Conservation (phyloP, 2,888 invertebrate genomes). For the Aricia artaxerxes region DNA sequence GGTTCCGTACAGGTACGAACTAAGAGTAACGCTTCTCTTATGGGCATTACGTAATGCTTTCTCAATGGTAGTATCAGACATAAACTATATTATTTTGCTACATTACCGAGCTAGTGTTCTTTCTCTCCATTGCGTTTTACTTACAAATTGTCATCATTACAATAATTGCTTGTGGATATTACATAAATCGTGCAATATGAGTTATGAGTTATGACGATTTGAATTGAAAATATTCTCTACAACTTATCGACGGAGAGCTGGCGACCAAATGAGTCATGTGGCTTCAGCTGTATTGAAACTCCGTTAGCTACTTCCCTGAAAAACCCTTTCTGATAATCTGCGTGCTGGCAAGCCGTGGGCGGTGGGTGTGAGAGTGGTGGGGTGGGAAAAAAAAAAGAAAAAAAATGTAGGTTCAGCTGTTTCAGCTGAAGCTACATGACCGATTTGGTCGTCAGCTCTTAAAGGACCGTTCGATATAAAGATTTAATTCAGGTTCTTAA, state of each 20-base stretch:
- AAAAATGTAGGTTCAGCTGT: too few relatives aligned
- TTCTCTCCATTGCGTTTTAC: conserved; percentile 46
- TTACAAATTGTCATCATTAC: conserved; percentile 55
- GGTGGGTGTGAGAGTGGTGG: too few relatives aligned
- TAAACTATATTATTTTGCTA: background rate
- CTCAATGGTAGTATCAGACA: background rate
- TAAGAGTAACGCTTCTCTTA: background rate
- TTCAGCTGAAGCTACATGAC: too few relatives aligned
- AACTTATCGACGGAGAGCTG: background rate
- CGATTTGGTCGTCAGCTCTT: too few relatives aligned
- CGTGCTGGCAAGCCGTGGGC: too few relatives aligned
- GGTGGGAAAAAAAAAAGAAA: too few relatives aligned
- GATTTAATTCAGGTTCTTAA: too few relatives aligned
- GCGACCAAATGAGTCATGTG: too few relatives aligned
- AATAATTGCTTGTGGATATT: conserved; percentile 44
- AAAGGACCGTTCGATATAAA: too few relatives aligned
- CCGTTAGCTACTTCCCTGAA: too few relatives aligned
- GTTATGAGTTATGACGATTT: background rate
- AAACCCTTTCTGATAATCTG: too few relatives aligned
- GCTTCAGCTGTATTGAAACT: too few relatives aligned
- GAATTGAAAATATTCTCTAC: background rate
- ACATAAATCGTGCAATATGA: conserved; percentile 20
- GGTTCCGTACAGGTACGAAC: background rate
- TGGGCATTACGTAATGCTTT: background rate
- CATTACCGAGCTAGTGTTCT: conserved; percentile 41